Evolutionary conservation across 2,797 vertebrate genomes (phyloP).

Genomic region (Schizopygopsis malacanthus): DNA sequence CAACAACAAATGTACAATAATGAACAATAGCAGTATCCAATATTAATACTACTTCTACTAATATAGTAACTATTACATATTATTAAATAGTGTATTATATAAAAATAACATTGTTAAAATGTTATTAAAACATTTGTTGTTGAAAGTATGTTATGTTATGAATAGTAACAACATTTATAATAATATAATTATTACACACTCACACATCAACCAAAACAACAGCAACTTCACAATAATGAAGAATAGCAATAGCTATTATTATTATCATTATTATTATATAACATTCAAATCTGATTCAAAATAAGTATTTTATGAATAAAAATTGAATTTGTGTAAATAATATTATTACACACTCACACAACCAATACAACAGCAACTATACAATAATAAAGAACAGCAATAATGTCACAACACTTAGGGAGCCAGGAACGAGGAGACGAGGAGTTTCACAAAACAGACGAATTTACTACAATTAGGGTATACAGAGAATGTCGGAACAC

Average conservation of each 20-base stretch:
- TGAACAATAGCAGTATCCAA: neutral
- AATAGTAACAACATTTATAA: neutral
- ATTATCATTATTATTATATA: too few relatives aligned
- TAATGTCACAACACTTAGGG: too few relatives aligned
- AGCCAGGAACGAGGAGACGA: too few relatives aligned
- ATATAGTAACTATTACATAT: neutral
- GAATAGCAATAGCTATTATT: neutral
- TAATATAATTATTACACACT: neutral
- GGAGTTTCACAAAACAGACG: too few relatives aligned
- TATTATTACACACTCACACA: neutral
- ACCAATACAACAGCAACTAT: neutral
- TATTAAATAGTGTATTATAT: neutral
- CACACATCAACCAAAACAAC: neutral
- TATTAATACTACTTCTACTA: neutral
- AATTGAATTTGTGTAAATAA: neutral
- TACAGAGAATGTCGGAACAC: too few relatives aligned
- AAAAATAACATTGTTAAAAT: neutral
- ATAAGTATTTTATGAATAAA: neutral
- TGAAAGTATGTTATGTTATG: neutral
- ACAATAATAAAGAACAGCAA: too few relatives aligned
- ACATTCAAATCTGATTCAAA: neutral
- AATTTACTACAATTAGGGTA: too few relatives aligned
- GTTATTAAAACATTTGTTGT: neutral
- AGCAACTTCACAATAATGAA: neutral
- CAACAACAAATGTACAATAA: too few relatives aligned